Base-by-base conservation (phyloP, 2,888 invertebrate genomes). In the Acronicta alni region DNA sequence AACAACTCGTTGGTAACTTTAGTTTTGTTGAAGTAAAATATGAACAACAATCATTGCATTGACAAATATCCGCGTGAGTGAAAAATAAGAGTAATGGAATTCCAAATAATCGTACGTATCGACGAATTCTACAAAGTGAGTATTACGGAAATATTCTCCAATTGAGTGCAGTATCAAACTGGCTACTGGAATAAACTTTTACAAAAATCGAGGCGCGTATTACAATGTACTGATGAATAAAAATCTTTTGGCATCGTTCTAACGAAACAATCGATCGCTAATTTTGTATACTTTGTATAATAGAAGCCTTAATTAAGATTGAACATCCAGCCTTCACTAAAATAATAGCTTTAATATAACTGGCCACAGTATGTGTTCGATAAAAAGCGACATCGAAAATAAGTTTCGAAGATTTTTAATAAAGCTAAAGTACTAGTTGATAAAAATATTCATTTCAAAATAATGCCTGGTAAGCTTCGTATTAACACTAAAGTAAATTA, bases 1-100 rank as follows among this genome's bases (percentile, higher is more conserved):
- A 94, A 93, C 92, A 92, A 91, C 84, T 83, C 82, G 85, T 83
- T 94, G 94, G 94, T 94, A 94, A 94, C 94, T 93, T 90, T 89
- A 90, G 91, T 90, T 82, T 65, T 74, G 81, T 83, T 81, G 82
- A 85, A 82, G 75, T 84, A 86, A 76, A 84, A 74, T 72, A 78
- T 77, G 72, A 75, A 76, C 67, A 82, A 78, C 76, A 78, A 71
- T 73, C 78, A 82, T 85, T 86, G 87, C 86, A 85, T 84, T 85
- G 78, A 77, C 72, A 80, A 77, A 69, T 77, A 78, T 75, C 63
- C 67, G 58, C 57, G 41, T 54, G 60, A 57, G 56, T 68, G 55
- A 68, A 55, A 47, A 51, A 61, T 58, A 62, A 67, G 53, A 56
- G 65, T 56, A 69, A 61, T 58, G 68, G 64, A 63, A 77, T 73